Evolutionary conservation across 2,888 invertebrate species (phyloP).

Genomic region (Parnassius mnemosyne): DNA sequence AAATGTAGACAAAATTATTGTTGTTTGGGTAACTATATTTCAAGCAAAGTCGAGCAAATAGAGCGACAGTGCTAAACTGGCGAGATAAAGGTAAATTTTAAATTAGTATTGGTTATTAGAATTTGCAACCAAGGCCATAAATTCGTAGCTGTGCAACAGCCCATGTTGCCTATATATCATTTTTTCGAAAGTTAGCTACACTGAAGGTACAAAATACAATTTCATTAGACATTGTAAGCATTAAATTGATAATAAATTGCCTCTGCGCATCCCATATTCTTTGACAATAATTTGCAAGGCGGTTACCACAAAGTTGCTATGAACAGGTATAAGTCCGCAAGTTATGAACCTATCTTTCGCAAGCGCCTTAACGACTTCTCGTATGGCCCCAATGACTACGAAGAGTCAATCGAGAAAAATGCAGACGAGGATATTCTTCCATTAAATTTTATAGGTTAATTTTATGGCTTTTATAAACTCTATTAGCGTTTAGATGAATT

Average conservation of each 20-base stretch:
- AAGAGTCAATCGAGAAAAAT: conserved; percentile 45
- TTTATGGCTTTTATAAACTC: conserved; percentile 15
- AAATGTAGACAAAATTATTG: too few species aligned
- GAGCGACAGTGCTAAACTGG: too few species aligned
- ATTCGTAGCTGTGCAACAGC: too few species aligned
- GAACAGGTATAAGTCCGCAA: conserved; percentile 46
- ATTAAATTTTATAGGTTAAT: conserved; percentile 27
- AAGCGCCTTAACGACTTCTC: conserved; percentile 35
- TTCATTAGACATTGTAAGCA: neutral
- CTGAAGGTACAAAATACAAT: too few species aligned
- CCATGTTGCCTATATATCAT: too few species aligned
- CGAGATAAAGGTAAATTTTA: too few species aligned
- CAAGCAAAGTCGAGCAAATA: too few species aligned
- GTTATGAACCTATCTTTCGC: conserved; percentile 45
- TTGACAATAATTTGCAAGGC: conserved; percentile 36
- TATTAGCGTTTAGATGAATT: neutral
- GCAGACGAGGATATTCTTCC: conserved; percentile 28
- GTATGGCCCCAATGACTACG: conserved; percentile 28
- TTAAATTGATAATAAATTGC: neutral
- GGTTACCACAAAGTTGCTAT: conserved; percentile 45
- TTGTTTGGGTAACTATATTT: too few species aligned
- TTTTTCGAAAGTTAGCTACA: too few species aligned
- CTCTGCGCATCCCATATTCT: conserved; percentile 31
- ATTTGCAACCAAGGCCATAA: too few species aligned
- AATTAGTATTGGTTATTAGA: too few species aligned